Percentiles rank a stretch among this genome's conserved stretches.
These are phyloP conservation scores for Sphenodon punctatus DNA, from an alignment of 2,797 vertebrate genomes.

Conservation along the genomic window DNA sequence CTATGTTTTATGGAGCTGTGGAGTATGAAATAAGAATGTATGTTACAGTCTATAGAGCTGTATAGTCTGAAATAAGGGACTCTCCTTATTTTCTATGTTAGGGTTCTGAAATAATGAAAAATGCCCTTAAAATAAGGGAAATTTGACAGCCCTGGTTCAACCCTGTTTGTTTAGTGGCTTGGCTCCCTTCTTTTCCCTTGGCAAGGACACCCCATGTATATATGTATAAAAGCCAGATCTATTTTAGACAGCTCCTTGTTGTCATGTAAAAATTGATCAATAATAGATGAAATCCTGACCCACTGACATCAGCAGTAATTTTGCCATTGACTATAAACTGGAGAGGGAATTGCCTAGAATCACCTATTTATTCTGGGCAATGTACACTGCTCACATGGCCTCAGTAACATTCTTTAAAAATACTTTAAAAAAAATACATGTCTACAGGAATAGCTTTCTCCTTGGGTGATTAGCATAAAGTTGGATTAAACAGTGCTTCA, in stretches of 20 bases:
- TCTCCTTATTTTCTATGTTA: no score
- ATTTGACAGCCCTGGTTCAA: no score
- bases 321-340: not conserved
- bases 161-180: no score
- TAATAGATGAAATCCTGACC: not conserved
- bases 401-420: conserved; percentile 46
- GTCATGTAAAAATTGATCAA: not conserved
- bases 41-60: no score
- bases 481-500: conserved; percentile 38
- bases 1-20: no score
- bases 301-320: not conserved
- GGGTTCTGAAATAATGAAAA: no score
- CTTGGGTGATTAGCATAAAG: conserved; percentile 43
- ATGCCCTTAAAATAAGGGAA: no score
- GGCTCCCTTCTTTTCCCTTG: not conserved
- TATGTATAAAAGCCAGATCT: not conserved
- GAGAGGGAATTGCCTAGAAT: not conserved
- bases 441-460: conserved; percentile 42
- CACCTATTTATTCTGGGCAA: not conserved
- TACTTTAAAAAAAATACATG: conserved; percentile 36
- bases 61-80: no score
- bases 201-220: fast-evolving
- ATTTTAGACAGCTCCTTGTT: not conserved
- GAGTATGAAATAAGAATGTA: no score
- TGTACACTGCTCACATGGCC: not conserved